Base-by-base conservation (phyloP, 2,797 vertebrate species). In the Rhinella marina region DNA sequence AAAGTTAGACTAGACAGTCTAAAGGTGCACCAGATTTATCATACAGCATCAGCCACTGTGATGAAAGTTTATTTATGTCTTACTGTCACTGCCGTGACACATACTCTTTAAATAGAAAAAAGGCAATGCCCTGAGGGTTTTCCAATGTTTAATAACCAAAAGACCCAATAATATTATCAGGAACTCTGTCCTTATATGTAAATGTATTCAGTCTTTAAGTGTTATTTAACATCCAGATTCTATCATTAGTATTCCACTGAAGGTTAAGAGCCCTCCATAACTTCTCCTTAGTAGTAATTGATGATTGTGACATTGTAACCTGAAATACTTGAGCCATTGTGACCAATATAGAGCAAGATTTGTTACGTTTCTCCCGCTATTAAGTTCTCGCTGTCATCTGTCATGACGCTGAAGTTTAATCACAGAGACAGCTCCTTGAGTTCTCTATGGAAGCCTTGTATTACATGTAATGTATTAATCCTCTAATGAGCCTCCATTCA, bases 401-500 rank as follows among this genome's bases (percentile, higher is more conserved):
- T 85, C 85, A 82, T 56, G 77, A 72, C 29, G 56, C 50, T 48
- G 68, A 90, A 86, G 78, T 86, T 77, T 84, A 83, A 88, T 85
- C 70, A 52, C 59, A 62, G 50, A 81, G 82, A 25, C 14, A 29
- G 66, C 79, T 88, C 87, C 89, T 90, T 86, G 76, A 88, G 88
- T 32, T 66, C 75, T 85, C 79, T 82, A 86, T 89, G 75, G 81
- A 86, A 62, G n/a, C 14, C 88, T 89, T 89, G 79, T 62, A 89
- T 70, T 66, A 82, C 79, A 84, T 89, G 16, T 89, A 89, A 90
- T 64, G 23, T 29, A 70, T 90, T 87, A 89, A 82, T 90, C 21
- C 57, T 90, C 84, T 88, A 89, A 91, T 90, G 82, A 84, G 82
- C 75, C 82, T 84, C 82, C 82, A 73, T 73, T 70, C 78, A 91